Conservation (phyloP, 2,888 invertebrate species). For the Hetaerina titia region DNA sequence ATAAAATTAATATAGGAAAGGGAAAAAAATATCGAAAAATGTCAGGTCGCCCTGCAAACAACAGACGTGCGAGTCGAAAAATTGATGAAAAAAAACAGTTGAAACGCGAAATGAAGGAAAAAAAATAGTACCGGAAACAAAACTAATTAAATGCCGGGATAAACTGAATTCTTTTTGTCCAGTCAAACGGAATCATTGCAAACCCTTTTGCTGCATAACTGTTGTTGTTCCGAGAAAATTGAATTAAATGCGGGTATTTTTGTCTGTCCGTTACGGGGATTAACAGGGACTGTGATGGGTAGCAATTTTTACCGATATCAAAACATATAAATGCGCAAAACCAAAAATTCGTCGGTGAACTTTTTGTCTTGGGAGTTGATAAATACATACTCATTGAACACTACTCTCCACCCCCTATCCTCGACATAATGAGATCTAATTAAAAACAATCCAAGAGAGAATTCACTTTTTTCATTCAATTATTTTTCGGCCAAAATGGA, state of each 20-base stretch:
- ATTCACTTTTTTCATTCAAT: neutral
- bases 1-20: neutral
- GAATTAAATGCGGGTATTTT: conserved; percentile 33
- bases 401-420: neutral
- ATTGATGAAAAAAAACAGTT: neutral
- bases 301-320: neutral
- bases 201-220: conserved; percentile 23
- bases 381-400: too few relatives aligned
- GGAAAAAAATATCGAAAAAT: neutral
- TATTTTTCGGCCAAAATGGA: neutral
- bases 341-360: neutral
- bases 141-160: neutral
- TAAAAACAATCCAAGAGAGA: too few relatives aligned
- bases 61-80: too few relatives aligned
- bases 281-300: neutral
- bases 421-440: neutral
- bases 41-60: neutral
- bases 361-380: too few relatives aligned
- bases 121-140: neutral
- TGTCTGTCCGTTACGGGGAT: neutral
- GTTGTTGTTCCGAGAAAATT: neutral
- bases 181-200: neutral
- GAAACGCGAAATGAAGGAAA: neutral
- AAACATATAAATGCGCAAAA: conserved; percentile 11
- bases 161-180: neutral